Base-by-base conservation (phyloP, 35 echinoderm and acorn worm genomes). In the Chiridota heheva region DNA sequence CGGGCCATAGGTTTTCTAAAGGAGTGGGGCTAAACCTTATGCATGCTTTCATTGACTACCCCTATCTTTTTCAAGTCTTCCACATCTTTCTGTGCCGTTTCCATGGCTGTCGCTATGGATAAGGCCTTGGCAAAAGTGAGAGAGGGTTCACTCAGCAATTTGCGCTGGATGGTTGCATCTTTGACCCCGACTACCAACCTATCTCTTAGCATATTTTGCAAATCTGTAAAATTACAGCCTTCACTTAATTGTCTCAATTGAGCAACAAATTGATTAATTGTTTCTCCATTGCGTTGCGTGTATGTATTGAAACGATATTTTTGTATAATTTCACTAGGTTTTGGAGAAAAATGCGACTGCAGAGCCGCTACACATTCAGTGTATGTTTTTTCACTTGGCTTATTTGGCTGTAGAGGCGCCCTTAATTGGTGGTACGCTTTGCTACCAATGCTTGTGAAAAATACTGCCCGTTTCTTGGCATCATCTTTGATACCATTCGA, bases 181-280 rank as follows among this genome's bases (percentile, higher is more conserved):
- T 55, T 60, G 5, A 72, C 35, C 28, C 83, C 70, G 2, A 70
- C 55, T 10, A 86, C 57, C 0, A 77, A 36, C 2, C 57, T 55
- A 51, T 77, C 70, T 22, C 83, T 16, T 16, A 86, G 13, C 72
- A 67, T 86, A 5, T 75, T 77, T 3, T 63, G 8, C 29, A 84
- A 33, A 15, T 70, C 67, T 28, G 55, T 84, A 42, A 73, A 84
- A 70, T 84, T 59, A 48, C 67, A 86, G 3, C 70, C 59, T 26
- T 86, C 83, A 77, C 83, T 86, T 38, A 86, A 66, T 44, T 86
- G 70, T 18, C 71, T 37, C 7, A 86, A 55, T 51, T 46, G 42
- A 4, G 82, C 82, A 1, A 72, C 82, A 74, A 84, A 84, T 10
- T 84, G 48, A 12, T 37, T 20, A 63, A 76, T 77, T 4, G 70